Evolutionary conservation across 2,113 vertebrate genomes (phyloP).

Genomic region (Dicrurus megarhynchus): DNA sequence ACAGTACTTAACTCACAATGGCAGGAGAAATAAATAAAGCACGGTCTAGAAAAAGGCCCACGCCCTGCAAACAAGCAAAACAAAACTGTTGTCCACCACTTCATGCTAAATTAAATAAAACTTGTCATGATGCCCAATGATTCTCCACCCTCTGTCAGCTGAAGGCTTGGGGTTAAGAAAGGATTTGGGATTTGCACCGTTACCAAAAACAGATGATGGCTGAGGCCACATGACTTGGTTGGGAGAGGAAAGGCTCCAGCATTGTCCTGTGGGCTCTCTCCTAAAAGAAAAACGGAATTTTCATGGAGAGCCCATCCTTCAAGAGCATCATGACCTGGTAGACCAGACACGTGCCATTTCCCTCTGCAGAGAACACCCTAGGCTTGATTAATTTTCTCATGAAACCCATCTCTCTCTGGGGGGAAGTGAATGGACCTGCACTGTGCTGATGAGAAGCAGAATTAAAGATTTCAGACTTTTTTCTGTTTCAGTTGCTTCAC

Average conservation of each 20-base stretch:
- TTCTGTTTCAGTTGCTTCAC: neutral
- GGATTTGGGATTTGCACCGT: neutral
- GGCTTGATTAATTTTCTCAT: neutral
- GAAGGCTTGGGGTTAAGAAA: conserved; percentile 9
- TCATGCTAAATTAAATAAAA: conserved; percentile 34
- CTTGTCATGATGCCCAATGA: neutral
- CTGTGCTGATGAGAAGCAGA: neutral
- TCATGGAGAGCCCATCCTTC: neutral
- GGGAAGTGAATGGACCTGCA: neutral
- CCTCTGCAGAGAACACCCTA: neutral
- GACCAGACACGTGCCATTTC: neutral
- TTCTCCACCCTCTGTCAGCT: conserved; percentile 28
- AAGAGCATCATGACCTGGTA: neutral
- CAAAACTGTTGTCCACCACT: conserved; percentile 51
- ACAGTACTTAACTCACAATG: conserved; percentile 52
- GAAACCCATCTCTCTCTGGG: neutral
- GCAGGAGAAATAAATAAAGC: conserved; percentile 61
- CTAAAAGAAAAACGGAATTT: neutral
- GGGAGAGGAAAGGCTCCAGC: neutral
- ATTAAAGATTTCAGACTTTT: neutral
- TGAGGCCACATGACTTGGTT: neutral
- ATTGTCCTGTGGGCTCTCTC: neutral
- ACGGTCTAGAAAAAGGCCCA: conserved; percentile 22
- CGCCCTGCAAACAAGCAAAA: conserved; percentile 36
- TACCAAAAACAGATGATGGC: neutral